A percentile compares a stretch with the other conserved stretches of the same genome.
Conservation (phyloP, 2,113 vertebrate species). For the Tachysurus vachellii region DNA sequence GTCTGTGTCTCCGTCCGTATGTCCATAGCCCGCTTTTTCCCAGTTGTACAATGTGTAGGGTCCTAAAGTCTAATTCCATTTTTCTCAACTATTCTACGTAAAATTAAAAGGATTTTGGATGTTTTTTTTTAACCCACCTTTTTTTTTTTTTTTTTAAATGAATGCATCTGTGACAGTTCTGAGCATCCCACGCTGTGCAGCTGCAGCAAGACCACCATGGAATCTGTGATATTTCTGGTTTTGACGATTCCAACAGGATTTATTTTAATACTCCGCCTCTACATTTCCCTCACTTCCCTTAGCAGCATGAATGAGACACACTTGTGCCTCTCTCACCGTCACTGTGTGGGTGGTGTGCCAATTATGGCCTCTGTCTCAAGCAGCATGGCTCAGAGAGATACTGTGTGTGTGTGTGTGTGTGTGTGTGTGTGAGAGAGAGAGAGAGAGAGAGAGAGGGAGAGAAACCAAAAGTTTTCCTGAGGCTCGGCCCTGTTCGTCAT, state of each 20-base stretch:
- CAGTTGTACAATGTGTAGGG: neutral
- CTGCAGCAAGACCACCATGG: neutral
- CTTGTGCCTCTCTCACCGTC: conserved; percentile 22
- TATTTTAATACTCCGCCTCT: conserved; percentile 43
- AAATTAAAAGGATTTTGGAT: neutral
- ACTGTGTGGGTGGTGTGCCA: conserved; percentile 44
- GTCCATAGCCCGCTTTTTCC: neutral
- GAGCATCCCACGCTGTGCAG: conserved; percentile 10
- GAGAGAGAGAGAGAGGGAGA: neutral
- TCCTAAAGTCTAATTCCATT: neutral
- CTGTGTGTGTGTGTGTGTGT: conserved; percentile 27
- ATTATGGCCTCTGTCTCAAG: conserved; percentile 36
- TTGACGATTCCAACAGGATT: conserved; percentile 26
- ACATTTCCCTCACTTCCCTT: conserved; percentile 28
- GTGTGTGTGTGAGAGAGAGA: conserved; percentile 11
- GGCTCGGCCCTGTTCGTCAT: neutral
- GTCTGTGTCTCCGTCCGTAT: neutral
- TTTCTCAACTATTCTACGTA: neutral
- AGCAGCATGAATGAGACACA: neutral
- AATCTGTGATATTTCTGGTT: conserved; percentile 5
- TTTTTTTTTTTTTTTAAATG: neutral
- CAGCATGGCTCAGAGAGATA: conserved; percentile 2
- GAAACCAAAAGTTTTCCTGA: conserved; percentile 21
- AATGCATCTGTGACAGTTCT: neutral
- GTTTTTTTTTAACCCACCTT: neutral